These are phyloP conservation scores for Camponotus fellah DNA, from an alignment of 2,888 invertebrate species.

Conservation along the genomic window DNA sequence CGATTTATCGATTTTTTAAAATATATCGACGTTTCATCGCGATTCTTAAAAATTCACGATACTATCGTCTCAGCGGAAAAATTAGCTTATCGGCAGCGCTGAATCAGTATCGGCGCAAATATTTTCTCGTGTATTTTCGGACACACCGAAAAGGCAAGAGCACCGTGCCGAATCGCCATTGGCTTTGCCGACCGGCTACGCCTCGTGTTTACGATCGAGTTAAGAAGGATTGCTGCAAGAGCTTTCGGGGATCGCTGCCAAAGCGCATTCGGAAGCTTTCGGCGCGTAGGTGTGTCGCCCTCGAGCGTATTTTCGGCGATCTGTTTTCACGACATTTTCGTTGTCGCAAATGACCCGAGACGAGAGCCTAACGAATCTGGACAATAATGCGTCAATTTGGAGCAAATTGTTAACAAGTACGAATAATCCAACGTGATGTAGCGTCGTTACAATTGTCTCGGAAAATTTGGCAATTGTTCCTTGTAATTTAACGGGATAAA, in stretches of 20 bases:
- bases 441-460: conserved; percentile 29
- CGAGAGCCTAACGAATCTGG: not conserved
- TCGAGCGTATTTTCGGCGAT: conserved; percentile 40
- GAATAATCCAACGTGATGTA: not conserved
- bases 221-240: conserved; percentile 61
- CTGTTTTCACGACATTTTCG: not conserved
- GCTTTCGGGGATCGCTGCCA: conserved; percentile 57
- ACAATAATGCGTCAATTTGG: conserved; percentile 15
- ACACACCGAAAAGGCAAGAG: conserved; percentile 66
- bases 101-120: conserved; percentile 32
- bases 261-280: conserved; percentile 46
- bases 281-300: conserved; percentile 37
- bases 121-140: conserved; percentile 61
- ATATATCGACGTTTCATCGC: not conserved
- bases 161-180: conserved; percentile 58
- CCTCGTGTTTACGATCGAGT: conserved; percentile 59
- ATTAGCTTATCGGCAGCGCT: not conserved
- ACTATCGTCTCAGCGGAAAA: not conserved
- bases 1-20: not conserved
- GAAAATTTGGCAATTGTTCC: conserved; percentile 1
- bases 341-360: not conserved
- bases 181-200: conserved; percentile 62
- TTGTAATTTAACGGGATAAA: not conserved
- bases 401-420: conserved; percentile 19
- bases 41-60: not conserved